A percentile compares a stretch with the other conserved stretches of the same genome.
phyloP scores from a whole-genome alignment of 2,113 vertebrate species.

The Lagopus muta region DNA sequence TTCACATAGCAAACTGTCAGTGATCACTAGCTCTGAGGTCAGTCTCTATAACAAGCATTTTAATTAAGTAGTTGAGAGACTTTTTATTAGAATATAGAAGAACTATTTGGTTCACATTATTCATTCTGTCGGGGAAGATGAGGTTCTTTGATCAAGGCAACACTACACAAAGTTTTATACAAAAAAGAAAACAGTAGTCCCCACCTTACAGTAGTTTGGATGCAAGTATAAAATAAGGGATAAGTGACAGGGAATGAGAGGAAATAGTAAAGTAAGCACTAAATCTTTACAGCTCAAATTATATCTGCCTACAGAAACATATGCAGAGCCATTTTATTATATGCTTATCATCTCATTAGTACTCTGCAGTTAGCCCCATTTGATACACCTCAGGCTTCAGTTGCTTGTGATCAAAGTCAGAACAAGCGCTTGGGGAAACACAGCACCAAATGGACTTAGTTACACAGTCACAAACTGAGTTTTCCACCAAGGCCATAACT shows the following conservation, averaged over 20 bases:
- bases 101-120: not conserved
- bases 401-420: not conserved
- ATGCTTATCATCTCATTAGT: fast-evolving
- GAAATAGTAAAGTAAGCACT: not conserved
- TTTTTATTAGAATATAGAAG: not conserved
- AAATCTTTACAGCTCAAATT: not conserved
- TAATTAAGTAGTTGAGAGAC: not conserved
- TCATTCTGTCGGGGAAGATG: not conserved
- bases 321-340: not conserved
- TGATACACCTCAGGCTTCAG: not conserved
- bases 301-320: not conserved
- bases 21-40: not conserved
- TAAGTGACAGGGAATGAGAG: not conserved
- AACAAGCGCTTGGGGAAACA: not conserved
- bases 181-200: not conserved
- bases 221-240: not conserved
- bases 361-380: not conserved
- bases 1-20: not conserved
- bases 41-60: not conserved
- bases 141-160: not conserved
- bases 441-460: not conserved
- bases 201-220: not conserved
- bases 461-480: not conserved
- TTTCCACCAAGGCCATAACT: not conserved
- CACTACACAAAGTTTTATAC: not conserved